Percentiles rank a stretch among this genome's conserved stretches.
Conservation (phyloP, 2,113 vertebrate species). For the Petrocephalus zakoni region DNA sequence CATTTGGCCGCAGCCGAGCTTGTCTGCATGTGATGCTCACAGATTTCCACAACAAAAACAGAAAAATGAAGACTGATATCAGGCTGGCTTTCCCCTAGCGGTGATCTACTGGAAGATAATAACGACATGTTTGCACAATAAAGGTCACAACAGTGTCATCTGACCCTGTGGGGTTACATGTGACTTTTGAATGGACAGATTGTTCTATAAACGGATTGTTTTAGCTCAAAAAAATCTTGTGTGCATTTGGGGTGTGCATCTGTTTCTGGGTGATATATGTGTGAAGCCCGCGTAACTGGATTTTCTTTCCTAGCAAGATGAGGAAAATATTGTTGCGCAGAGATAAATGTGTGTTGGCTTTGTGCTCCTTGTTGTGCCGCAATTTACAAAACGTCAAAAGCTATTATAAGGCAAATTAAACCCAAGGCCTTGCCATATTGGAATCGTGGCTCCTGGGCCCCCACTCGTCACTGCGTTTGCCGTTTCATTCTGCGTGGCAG, state of each 20-base stretch:
- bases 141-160: background rate
- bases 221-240: background rate
- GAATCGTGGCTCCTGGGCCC: background rate
- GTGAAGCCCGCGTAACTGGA: background rate
- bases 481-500: background rate
- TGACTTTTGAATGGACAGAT: background rate
- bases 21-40: background rate
- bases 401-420: constrained; percentile 2
- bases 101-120: background rate
- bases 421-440: background rate
- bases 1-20: constrained; percentile 11
- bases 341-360: background rate
- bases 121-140: background rate
- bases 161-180: background rate
- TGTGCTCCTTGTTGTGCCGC: background rate
- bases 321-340: background rate
- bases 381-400: constrained; percentile 4
- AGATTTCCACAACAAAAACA: background rate
- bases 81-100: background rate
- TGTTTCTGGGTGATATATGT: background rate
- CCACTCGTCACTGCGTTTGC: background rate
- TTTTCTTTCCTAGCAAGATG: background rate
- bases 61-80: background rate
- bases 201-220: background rate
- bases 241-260: too few relatives aligned